A percentile compares a stretch with the other conserved stretches of the same genome.
These are phyloP conservation scores for Melanogrammus aeglefinus DNA, from an alignment of 2,797 vertebrate genomes.

Conservation along the genomic window DNA sequence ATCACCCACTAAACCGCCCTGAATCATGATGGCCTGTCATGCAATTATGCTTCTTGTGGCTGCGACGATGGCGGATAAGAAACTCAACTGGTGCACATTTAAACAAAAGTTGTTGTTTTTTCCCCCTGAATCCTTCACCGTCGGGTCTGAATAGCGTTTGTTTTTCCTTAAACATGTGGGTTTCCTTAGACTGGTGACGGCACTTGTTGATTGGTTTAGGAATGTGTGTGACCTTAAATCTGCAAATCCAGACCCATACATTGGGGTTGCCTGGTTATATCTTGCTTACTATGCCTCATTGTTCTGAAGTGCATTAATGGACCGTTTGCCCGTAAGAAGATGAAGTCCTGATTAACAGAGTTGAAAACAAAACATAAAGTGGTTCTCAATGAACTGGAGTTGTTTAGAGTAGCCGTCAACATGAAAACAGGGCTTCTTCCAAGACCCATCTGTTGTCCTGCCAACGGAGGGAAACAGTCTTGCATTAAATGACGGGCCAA, in stretches of 20 bases:
- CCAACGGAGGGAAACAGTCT: neutral
- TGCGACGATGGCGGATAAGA: constrained; percentile 4
- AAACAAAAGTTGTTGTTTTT: neutral
- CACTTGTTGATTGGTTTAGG: neutral
- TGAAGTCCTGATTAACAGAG: neutral
- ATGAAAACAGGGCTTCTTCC: neutral
- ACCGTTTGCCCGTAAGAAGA: neutral
- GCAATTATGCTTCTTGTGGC: constrained; percentile 18
- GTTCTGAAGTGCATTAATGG: neutral
- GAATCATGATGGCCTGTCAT: constrained; percentile 19
- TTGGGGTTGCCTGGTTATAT: neutral
- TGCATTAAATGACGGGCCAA: neutral
- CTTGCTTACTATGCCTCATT: neutral
- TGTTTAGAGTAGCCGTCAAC: neutral
- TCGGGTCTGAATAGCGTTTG: neutral
- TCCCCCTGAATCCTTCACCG: neutral
- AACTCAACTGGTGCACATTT: neutral
- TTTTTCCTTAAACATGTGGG: neutral
- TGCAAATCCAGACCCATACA: no score
- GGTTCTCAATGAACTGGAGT: neutral
- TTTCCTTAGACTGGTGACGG: neutral
- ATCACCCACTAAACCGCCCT: constrained; percentile 13
- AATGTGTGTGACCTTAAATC: neutral
- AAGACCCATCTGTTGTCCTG: neutral
- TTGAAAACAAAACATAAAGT: neutral